These are phyloP conservation scores for Sorex maritimensis DNA, from an alignment of 2,797 vertebrate genomes.

Conservation along the genomic window DNA sequence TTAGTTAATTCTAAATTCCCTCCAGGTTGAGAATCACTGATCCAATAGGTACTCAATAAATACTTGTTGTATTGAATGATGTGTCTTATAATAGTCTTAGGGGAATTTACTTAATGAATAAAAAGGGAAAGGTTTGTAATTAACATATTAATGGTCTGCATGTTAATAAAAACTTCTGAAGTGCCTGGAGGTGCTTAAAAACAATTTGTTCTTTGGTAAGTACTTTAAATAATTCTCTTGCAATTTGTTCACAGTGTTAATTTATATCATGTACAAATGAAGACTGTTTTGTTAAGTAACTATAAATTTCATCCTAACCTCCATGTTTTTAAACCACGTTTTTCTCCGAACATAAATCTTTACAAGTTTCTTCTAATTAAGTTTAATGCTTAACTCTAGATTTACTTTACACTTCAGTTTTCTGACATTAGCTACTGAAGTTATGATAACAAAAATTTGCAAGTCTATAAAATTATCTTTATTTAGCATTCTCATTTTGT, in stretches of 20 bases:
- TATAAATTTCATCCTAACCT: not conserved
- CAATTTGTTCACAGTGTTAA: conserved; percentile 53
- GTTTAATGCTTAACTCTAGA: not conserved
- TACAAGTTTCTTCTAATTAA: not conserved
- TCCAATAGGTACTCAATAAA: conserved; percentile 16
- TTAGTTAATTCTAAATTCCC: conserved; percentile 35
- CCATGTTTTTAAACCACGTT: not conserved
- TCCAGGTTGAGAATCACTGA: not conserved
- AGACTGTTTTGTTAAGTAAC: not conserved
- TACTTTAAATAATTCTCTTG: conserved; percentile 64
- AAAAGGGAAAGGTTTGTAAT: conserved; percentile 52
- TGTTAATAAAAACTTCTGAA: conserved; percentile 69
- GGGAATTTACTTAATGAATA: conserved; percentile 73
- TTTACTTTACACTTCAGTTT: no score
- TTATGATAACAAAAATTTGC: not conserved
- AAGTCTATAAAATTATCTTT: not conserved
- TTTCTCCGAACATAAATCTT: not conserved
- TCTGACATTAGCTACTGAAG: not conserved
- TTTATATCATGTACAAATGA: conserved; percentile 62
- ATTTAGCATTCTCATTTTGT: not conserved
- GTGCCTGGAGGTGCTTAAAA: conserved; percentile 44
- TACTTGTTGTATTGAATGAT: conserved; percentile 27
- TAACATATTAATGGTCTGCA: conserved; percentile 51
- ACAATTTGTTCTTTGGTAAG: conserved; percentile 59
- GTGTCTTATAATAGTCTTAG: conserved; percentile 20